A percentile compares a stretch with the other conserved stretches of the same genome.
Conservation (phyloP, 2,888 invertebrate genomes). For the Trimorus sp. region DNA sequence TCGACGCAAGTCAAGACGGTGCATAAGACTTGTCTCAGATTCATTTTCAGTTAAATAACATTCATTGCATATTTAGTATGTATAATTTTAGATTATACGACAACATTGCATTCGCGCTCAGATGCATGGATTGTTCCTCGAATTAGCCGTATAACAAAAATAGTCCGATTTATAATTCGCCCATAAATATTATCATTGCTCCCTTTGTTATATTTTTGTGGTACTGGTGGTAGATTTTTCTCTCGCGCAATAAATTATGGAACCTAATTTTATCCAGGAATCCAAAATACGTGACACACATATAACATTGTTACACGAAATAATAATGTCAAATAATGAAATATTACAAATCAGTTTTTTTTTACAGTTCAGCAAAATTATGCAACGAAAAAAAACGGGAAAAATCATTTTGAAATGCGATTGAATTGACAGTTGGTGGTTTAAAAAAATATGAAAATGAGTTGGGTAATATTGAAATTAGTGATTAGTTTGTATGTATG, state of each 20-base stretch:
- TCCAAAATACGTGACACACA: conserved; percentile 4
- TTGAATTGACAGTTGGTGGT: no score
- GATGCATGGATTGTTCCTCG: background rate
- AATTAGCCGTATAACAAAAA: conserved; percentile 4
- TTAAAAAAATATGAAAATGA: no score
- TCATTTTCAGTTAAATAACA: conserved; percentile 61
- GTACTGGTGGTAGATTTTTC: background rate
- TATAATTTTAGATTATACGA: conserved; percentile 36
- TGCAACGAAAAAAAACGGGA: no score
- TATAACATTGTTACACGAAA: background rate
- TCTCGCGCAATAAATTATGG: background rate
- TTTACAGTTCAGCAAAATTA: no score
- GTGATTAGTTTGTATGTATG: no score
- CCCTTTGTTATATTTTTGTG: background rate
- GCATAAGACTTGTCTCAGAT: conserved; percentile 55
- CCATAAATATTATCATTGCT: conserved; percentile 1
- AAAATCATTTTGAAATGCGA: no score
- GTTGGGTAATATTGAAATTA: no score
- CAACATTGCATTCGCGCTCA: conserved; percentile 10
- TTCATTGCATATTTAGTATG: conserved; percentile 48
- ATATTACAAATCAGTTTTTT: no score
- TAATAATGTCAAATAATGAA: background rate
- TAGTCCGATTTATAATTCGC: conserved; percentile 7
- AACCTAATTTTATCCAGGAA: conserved; percentile 7
- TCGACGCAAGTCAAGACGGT: conserved; percentile 49